Evolutionary conservation across 2,113 vertebrate genomes (phyloP), one percentile per base, ranked within the genome.

Genomic region (Potamarius usumacintae): DNA sequence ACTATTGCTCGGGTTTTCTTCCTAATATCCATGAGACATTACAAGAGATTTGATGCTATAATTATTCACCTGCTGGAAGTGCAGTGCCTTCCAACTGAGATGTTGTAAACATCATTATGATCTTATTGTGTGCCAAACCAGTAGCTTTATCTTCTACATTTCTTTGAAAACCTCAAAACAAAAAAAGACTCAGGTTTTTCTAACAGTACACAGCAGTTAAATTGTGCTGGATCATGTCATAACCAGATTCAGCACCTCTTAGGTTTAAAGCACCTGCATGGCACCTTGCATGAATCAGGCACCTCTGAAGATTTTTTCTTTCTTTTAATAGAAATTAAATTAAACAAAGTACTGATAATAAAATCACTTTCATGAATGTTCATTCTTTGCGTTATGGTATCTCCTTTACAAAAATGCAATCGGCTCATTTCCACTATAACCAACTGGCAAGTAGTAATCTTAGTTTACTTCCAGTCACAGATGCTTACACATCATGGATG

Each of bases 41-140:
- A 57, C n/a, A 72, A 71, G 27, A 74, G 53, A 74, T 58, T 71
- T 84, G 65, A 72, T 72, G n/a, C 58, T 71, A 74, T 74, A 84
- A 72, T 42, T 84, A 84, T 74, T 84, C 67, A 84, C 67, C 67
- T 84, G 83, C 67, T 84, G 67, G 58, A 72, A 69, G 20, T 72
- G 83, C 67, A 74, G 27, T 42, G 67, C 67, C 5, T 72, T 84
- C 67, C 67, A 57, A 84, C 83, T 57, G 83, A 74, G 83, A 84
- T 58, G 27, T 10, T 74, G 83, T 57, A 84, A 84, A 74, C 30
- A 74, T 84, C 27, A 58, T 72, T 72, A 84, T 72, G 67, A 84
- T 72, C 53, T 48, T 58, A 84, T 58, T 84, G 67, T 10, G 22
- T 57, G 17, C 27, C 65, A 84, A 74, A 20, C 30, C 67, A 84